A percentile compares a stretch with the other conserved stretches of the same genome.
Conservation (phyloP, 2,113 vertebrate genomes). For the Elgaria multicarinata region DNA sequence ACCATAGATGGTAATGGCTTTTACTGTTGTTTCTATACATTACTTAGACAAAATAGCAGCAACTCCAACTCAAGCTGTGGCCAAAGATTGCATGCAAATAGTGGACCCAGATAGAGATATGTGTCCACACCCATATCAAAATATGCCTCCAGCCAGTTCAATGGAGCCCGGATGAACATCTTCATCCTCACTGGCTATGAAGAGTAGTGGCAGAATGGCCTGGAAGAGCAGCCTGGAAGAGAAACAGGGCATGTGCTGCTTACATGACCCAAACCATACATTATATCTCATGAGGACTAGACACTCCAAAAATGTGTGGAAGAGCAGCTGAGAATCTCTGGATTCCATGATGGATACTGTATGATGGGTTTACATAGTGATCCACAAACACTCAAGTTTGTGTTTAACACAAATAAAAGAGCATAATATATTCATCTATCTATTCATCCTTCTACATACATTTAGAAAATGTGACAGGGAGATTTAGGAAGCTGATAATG, state of each 20-base stretch:
- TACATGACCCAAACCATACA: background rate
- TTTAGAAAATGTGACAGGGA: background rate
- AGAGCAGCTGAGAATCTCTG: background rate
- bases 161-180: background rate
- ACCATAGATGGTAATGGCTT: background rate
- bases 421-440: background rate
- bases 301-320: background rate
- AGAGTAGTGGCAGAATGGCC: background rate
- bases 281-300: background rate
- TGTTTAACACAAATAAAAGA: background rate
- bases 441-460: background rate
- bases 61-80: background rate
- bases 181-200: background rate
- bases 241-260: too few species aligned
- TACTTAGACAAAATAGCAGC: background rate
- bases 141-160: background rate
- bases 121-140: background rate
- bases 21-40: background rate
- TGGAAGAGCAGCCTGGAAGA: background rate
- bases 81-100: background rate
- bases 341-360: background rate
- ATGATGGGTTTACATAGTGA: background rate
- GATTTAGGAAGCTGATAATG: background rate
- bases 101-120: background rate
- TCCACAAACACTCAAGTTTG: background rate